Percentiles rank a stretch among this genome's conserved stretches.
phyloP scores from a whole-genome alignment of 2,113 vertebrate species.

The Aptenodytes forsteri region DNA sequence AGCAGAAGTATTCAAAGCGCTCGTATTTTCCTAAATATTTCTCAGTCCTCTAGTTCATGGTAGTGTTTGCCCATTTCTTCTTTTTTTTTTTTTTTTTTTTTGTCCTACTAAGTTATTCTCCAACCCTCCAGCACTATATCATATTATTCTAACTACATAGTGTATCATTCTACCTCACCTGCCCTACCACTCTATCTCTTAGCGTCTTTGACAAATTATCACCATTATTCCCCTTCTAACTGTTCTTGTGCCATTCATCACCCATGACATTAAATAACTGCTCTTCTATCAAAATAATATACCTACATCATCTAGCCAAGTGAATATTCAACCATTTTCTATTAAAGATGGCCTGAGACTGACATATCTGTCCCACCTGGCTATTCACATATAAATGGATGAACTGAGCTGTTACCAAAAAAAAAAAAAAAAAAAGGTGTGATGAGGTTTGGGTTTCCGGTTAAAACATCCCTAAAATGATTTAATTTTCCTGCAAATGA shows the following conservation, averaged over 20 bases:
- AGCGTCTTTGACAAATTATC: constrained; percentile 66
- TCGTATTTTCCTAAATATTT: not conserved
- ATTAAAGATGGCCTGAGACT: constrained; percentile 37
- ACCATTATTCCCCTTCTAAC: constrained; percentile 62
- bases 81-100: not conserved
- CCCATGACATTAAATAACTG: constrained; percentile 67
- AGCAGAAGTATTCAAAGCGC: not conserved
- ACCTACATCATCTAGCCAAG: constrained; percentile 62
- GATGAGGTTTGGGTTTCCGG: not conserved
- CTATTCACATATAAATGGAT: constrained; percentile 43
- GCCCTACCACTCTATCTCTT: constrained; percentile 41
- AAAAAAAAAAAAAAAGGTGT: not conserved
- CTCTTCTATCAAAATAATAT: constrained; percentile 71
- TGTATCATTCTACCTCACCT: constrained; percentile 50
- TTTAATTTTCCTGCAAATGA: not conserved
- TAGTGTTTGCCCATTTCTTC: not conserved
- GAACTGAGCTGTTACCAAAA: not conserved
- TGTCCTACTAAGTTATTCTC: not conserved
- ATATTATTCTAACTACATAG: constrained; percentile 51
- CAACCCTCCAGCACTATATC: not conserved
- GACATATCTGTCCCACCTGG: constrained; percentile 47
- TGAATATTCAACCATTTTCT: constrained; percentile 65
- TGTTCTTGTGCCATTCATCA: constrained; percentile 59
- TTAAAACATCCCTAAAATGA: not conserved
- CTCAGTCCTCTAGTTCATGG: not conserved